A percentile compares a stretch with the other conserved stretches of the same genome.
Conservation (phyloP, 2,113 vertebrate genomes). For the Narcine bancroftii region DNA sequence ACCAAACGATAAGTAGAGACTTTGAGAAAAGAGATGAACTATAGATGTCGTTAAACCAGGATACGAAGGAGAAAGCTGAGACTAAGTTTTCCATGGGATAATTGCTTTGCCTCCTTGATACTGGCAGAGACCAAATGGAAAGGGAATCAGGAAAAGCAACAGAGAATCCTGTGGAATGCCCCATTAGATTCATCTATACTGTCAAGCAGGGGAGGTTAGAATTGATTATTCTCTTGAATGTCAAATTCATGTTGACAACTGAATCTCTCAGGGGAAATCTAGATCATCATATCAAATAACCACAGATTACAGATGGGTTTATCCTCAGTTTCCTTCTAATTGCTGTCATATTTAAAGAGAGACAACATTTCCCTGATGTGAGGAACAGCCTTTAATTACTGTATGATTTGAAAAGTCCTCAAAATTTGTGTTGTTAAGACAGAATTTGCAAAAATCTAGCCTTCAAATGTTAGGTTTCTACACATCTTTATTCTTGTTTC, state of each 20-base stretch:
- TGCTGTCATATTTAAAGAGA: neutral
- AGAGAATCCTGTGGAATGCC: neutral
- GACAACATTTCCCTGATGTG: neutral
- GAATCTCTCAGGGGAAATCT: neutral
- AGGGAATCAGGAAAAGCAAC: neutral
- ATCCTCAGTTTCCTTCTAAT: neutral
- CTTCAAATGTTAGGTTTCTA: too few species aligned
- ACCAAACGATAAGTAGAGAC: neutral
- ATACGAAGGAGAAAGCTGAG: neutral
- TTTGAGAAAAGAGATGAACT: neutral
- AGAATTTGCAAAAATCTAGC: too few species aligned
- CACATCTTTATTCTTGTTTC: neutral
- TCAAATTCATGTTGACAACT: neutral
- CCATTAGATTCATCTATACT: neutral
- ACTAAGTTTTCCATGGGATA: neutral
- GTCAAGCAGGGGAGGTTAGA: neutral
- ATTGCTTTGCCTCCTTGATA: neutral
- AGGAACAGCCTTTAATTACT: neutral
- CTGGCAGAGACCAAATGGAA: neutral
- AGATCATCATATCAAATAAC: too few species aligned
- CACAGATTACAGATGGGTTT: too few species aligned
- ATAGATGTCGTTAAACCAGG: neutral
- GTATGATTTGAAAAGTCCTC: too few species aligned
- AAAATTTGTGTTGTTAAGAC: too few species aligned
- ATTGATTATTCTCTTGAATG: neutral